A percentile compares a stretch with the other conserved stretches of the same genome.
Conservation (phyloP, 2,113 vertebrate species). For the Raja brachyura region DNA sequence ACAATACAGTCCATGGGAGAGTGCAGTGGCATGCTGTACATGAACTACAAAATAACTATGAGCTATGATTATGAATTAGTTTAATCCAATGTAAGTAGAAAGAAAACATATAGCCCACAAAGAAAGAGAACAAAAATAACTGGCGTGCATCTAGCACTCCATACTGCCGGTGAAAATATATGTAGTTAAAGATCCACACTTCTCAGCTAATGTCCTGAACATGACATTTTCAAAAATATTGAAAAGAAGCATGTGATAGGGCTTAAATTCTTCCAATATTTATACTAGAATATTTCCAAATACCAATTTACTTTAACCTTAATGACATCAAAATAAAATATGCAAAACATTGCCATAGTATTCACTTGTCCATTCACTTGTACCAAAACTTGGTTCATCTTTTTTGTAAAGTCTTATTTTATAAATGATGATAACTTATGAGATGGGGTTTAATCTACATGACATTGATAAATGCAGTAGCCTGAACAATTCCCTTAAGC, state of each 20-base stretch:
- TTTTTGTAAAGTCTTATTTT: not conserved
- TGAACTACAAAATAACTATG: not conserved
- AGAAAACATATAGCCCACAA: not conserved
- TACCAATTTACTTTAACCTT: not conserved
- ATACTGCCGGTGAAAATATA: not conserved
- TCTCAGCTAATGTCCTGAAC: not conserved
- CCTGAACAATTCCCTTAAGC: not conserved
- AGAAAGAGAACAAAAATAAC: not conserved
- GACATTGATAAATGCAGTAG: not conserved
- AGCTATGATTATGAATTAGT: not conserved
- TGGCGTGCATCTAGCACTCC: not conserved
- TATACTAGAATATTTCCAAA: not conserved
- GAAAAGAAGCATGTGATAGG: not conserved
- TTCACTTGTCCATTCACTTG: not conserved
- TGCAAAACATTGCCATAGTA: not conserved
- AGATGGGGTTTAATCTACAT: slow-evolving; percentile 30
- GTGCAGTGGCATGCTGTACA: not conserved
- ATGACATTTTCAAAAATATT: not conserved
- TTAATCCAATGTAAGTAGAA: too few species aligned
- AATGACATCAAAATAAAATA: not conserved
- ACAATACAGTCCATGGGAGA: not conserved
- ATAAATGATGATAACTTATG: not conserved
- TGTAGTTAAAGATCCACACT: not conserved
- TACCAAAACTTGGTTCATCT: not conserved
- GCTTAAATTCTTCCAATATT: not conserved